Evolutionary conservation across 2,888 invertebrate species (phyloP), one percentile per base, ranked within the genome.

Genomic region (Cryptocephalus moraei): DNA sequence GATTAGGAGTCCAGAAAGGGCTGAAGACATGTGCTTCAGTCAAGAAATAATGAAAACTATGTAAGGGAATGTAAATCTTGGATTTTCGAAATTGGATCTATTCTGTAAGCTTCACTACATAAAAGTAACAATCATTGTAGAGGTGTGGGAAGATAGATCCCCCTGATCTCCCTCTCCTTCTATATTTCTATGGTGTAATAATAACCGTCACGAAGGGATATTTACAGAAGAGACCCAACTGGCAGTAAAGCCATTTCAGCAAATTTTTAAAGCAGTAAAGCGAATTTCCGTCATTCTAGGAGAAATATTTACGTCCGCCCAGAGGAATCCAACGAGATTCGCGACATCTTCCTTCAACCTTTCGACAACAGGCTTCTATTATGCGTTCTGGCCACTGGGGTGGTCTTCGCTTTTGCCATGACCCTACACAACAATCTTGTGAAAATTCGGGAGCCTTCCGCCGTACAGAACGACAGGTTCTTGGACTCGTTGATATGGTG

Each of bases 301-400:
- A 75, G 76, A 53, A 80, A 78, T 53, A 77, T 81, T 52, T 82
- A 81, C 60, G 77, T 81, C 47, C 75, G 76, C 14, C 79, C 79
- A 31, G 75, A 80, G 58, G 77, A 79, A 56, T 78, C 78, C 0
- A 77, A 77, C 1, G 75, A 77, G 0, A 36, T 54, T 6, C 73
- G 78, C 1, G 79, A 82, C 55, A 81, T 82, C 60, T 81, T 80
- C 62, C 55, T 79, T 43, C 76, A 77, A 1, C 81, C 81, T 1
- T 82, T 82, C 57, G 79, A 78, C 52, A 69, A 68, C 8, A 72
- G 72, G 1, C 64, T 82, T 39, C 60, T 80, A 13, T 63, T 70
- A 0, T 77, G 77, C 56, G 80, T 81, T 8, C 63, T 76, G 0
- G 72, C 66, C 0, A 75, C 79, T 10, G 73, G 73, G 0, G 39